These are phyloP conservation scores for Eurystomus gularis DNA, from an alignment of 2,113 vertebrate species.

Conservation along the genomic window DNA sequence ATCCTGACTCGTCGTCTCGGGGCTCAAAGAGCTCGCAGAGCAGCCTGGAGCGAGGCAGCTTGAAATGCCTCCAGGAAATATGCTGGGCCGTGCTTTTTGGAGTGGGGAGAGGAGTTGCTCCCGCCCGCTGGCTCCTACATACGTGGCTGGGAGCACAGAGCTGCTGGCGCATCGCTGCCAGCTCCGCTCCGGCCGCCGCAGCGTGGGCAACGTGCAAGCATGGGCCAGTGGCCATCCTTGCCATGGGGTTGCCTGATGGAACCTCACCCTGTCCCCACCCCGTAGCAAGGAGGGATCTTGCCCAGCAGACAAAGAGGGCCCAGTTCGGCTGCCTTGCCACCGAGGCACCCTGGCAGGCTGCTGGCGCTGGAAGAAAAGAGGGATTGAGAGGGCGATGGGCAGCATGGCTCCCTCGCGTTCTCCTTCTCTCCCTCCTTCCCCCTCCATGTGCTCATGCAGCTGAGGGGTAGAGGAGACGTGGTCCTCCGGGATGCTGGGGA, in stretches of 20 bases:
- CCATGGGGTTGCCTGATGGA: neutral
- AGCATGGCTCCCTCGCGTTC: neutral
- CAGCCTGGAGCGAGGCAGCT: neutral
- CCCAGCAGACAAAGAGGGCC: conserved; percentile 38
- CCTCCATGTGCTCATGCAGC: neutral
- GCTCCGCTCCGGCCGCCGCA: neutral
- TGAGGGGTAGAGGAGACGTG: neutral
- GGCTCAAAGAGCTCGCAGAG: neutral
- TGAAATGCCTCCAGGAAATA: conserved; percentile 55
- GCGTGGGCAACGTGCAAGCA: neutral
- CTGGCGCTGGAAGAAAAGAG: neutral
- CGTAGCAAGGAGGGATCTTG: neutral
- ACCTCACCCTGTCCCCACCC: neutral
- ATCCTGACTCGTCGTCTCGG: neutral
- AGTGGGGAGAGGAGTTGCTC: neutral
- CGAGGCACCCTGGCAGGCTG: conserved; percentile 25
- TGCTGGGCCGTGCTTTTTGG: neutral
- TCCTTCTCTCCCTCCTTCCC: neutral
- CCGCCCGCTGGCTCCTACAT: neutral
- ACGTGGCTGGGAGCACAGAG: conserved; percentile 7
- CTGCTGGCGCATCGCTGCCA: neutral
- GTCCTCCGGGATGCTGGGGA: neutral
- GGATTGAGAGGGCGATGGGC: neutral
- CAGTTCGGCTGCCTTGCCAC: conserved; percentile 12
- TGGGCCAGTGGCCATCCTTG: neutral